Base-by-base conservation (phyloP, 2,797 vertebrate species). In the Champsocephalus esox region DNA sequence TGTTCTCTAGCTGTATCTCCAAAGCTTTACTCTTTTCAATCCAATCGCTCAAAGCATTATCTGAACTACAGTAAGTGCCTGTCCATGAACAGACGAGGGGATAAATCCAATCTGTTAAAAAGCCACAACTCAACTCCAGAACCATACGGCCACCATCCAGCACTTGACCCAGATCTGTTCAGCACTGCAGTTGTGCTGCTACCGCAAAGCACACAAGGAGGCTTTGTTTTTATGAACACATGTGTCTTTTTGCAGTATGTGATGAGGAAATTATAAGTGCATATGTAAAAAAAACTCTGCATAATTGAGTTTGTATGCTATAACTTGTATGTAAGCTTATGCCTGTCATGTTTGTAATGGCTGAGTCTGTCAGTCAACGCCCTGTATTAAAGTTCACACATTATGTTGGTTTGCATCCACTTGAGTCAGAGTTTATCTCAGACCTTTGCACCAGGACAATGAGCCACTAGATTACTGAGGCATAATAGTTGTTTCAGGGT, bases 101-200 rank as follows among this genome's bases (percentile, higher is more conserved):
- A 73, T 71, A 88, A 91, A 89, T 90, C 79, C 86, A 90, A 89
- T 90, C 90, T 88, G 81, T 81, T 91, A 86, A 89, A 92, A 92
- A 88, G 89, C 84, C 50, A 62, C 83, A 81, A 75, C 86, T 87
- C 77, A 62, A 67, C 77, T 84, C 61, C 60, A 66, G 60, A 83
- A 72, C 73, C 81, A 72, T 48, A 50, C 56, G 10, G 73, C 77
- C 71, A 79, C 75, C 59, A 73, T 87, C 65, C 80, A 79, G 75
- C 75, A 70, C 82, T 83, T 89, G 86, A 92, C 92, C 89, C 81
- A 89, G 81, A 91, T 93, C 77, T 86, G 73, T 62, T 61, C 74
- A 58, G 70, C 51, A 12, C 52, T 73, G 75, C 72, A 69, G 75
- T 54, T 71, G 54, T 57, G 46, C 60, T 46, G 62, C 34, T 44